Conservation (phyloP, 1,140 invertebrate genomes). For the Drosophila sp. region DNA sequence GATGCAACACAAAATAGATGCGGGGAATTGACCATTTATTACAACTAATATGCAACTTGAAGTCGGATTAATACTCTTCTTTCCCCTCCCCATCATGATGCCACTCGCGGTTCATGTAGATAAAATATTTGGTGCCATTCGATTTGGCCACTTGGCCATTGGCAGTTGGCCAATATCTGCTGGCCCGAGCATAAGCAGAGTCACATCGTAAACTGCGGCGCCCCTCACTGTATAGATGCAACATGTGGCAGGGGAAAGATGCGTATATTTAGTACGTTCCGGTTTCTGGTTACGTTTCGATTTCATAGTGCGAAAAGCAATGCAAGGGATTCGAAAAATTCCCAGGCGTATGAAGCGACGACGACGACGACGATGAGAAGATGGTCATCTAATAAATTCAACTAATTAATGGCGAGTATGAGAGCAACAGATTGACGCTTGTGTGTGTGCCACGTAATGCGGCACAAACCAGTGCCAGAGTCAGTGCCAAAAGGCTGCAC, state of each 20-base stretch:
- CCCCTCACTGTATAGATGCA: neutral
- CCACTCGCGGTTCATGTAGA: slow-evolving; percentile 37
- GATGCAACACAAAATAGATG: slow-evolving; percentile 53
- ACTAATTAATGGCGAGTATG: slow-evolving; percentile 84
- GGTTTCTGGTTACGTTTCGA: slow-evolving; percentile 30
- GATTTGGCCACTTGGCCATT: slow-evolving; percentile 46
- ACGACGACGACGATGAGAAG: slow-evolving; percentile 29
- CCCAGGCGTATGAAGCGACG: slow-evolving; percentile 70
- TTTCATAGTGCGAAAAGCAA: slow-evolving; percentile 77
- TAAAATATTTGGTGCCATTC: slow-evolving; percentile 80
- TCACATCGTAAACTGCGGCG: slow-evolving; percentile 24
- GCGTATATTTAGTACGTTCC: slow-evolving; percentile 51
- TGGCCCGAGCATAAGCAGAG: slow-evolving; percentile 31
- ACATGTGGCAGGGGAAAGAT: slow-evolving; percentile 22
- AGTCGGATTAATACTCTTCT: slow-evolving; percentile 42
- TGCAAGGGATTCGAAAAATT: slow-evolving; percentile 80
- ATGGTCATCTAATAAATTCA: slow-evolving; percentile 84
- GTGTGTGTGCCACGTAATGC: slow-evolving; percentile 14
- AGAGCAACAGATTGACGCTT: slow-evolving; percentile 76
- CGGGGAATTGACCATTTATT: slow-evolving; percentile 59
- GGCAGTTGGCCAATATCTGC: slow-evolving; percentile 61
- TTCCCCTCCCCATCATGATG: neutral
- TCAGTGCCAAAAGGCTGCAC: slow-evolving; percentile 52
- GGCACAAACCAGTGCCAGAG: neutral
- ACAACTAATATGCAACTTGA: slow-evolving; percentile 49